These are phyloP conservation scores for Microctonus brassicae DNA, from an alignment of 2,888 invertebrate genomes.

Conservation along the genomic window DNA sequence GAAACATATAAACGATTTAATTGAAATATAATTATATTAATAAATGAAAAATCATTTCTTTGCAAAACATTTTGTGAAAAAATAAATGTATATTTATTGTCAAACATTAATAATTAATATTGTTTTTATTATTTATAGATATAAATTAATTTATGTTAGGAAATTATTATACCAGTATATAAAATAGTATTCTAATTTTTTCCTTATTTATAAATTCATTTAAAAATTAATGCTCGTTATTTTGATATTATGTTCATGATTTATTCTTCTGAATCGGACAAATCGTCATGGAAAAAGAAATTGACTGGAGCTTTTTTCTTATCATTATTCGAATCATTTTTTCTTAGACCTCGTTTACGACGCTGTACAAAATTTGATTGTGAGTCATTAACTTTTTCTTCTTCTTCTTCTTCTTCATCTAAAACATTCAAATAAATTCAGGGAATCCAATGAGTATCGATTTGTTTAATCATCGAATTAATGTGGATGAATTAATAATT, in stretches of 20 bases:
- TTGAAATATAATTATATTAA: neutral
- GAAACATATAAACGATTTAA: neutral
- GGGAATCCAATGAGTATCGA: neutral
- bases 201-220: conserved; percentile 52
- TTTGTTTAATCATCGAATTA: neutral
- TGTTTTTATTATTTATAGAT: neutral
- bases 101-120: conserved; percentile 24
- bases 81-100: conserved; percentile 50
- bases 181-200: conserved; percentile 52
- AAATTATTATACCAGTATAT: conserved; percentile 38
- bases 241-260: conserved; percentile 20
- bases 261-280: conserved; percentile 59
- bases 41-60: conserved; percentile 11
- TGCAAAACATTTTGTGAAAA: conserved; percentile 43
- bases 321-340: conserved; percentile 3
- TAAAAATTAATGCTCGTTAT: conserved; percentile 25
- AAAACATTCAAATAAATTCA: neutral
- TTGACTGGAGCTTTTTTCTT: conserved; percentile 47
- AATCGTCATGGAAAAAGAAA: conserved; percentile 59
- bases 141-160: neutral
- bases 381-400: conserved; percentile 17
- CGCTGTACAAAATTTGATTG: conserved; percentile 21
- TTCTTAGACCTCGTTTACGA: conserved; percentile 29
- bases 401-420: conserved; percentile 47
- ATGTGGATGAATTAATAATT: neutral